Evolutionary conservation across 2,888 invertebrate species (phyloP).

Genomic region (Galerucella pusilla): DNA sequence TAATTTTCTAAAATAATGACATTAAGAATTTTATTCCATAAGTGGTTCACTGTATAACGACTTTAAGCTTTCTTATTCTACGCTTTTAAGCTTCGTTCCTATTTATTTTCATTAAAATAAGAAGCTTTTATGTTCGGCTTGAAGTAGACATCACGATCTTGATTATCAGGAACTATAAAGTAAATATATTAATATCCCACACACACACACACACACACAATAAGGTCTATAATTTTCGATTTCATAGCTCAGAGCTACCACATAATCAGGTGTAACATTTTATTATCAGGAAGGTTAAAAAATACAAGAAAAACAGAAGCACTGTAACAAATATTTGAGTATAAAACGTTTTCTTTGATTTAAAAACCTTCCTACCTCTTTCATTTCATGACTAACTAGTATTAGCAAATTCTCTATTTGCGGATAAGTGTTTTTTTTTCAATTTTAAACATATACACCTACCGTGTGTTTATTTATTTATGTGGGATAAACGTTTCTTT

Average conservation of each 20-base stretch:
- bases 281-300: too few relatives aligned
- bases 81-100: background rate
- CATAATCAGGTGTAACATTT: too few relatives aligned
- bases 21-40: too few relatives aligned
- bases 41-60: too few relatives aligned
- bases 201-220: background rate
- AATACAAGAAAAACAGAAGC: too few relatives aligned
- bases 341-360: background rate
- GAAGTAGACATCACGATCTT: constrained; percentile 12
- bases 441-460: constrained; percentile 16
- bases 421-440: background rate
- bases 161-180: constrained; percentile 25
- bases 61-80: background rate
- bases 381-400: constrained; percentile 1
- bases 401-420: constrained; percentile 13
- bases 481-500: constrained; percentile 19
- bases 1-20: too few relatives aligned
- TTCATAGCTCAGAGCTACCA: constrained; percentile 16
- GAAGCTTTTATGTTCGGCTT: background rate
- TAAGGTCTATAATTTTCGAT: constrained; percentile 26
- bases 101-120: background rate
- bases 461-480: constrained; percentile 28
- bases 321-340: background rate
- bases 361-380: background rate
- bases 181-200: constrained; percentile 23